Base-by-base conservation (phyloP, 2,113 vertebrate species). In the Ciconia maguari region DNA sequence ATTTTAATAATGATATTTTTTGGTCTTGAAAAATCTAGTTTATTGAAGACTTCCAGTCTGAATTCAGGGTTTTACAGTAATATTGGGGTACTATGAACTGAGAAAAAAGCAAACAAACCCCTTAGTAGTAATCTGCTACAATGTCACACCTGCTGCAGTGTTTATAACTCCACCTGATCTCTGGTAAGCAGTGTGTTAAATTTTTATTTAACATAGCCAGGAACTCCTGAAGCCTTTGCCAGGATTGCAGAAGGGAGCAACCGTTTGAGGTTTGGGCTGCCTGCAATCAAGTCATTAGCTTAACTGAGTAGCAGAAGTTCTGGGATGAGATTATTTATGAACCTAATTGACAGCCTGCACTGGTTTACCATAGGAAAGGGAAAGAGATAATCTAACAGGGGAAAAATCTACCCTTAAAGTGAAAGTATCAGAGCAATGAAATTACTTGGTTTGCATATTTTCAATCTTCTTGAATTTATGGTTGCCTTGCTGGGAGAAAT, bases 261-360 rank as follows among this genome's bases (percentile, higher is more conserved):
- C 38, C 52, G 21, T 57, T 87, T 94, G 94, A 92, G 91, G 38
- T 84, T 32, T 94, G 41, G 44, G 57, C 75, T 89, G 71, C 52
- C 76, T 97, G 51, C 74, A 94, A 83, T 96, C 79, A 92, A 75
- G 74, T 94, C 89, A 91, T 95, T 91, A 95, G 41, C 74, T 92
- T 86, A 90, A 91, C 70, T 89, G 85, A 75, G 71, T 24, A 87
- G 60, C 87, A 94, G 48, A 91, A 89, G 38, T 95, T 93, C 75
- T 88, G 85, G 76, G 48, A 87, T 78, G 64, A 79, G 82, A 58
- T 92, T 90, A 87, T 89, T 94, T 82, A 60, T 72, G 60, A 91
- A 88, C 69, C 60, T 83, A 94, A 94, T 87, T 97, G 90, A 76
- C 49, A 87, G 62, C 52, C 49, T 94, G 48, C 32, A 49, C 64